Evolutionary conservation across 2,888 invertebrate genomes (phyloP), one percentile per base, ranked within the genome.

Genomic region (Leptopterna dolabrata): DNA sequence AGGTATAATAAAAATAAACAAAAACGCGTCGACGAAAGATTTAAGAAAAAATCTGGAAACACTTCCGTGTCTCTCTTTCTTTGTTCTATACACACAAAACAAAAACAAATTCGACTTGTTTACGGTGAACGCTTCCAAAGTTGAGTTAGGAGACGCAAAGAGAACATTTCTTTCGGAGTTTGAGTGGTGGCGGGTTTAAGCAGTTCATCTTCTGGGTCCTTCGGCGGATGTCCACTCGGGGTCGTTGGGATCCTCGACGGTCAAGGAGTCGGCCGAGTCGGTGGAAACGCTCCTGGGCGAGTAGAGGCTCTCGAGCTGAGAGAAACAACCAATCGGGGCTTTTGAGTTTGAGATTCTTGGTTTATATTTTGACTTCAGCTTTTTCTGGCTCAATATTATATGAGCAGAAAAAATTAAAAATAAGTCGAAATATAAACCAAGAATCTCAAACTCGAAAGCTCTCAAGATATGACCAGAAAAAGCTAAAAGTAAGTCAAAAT

Each of bases 191-290:
- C n/a, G n/a, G n/a, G n/a, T n/a, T n/a, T n/a, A 19, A 27, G 63
- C 11, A 11, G 41, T 83, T 83, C 83, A 83, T 83, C 83, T 83
- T 55, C 83, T 30, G 47, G 83, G 83, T 9, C 63, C 63, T 70
- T 83, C 83, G 13, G 83, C 24, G 7, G 81, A 87, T 55, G 94
- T 94, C 97, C 97, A 97, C 91, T 97, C 97, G 7, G 95, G 95
- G 93, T 97, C 97, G 91, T 96, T 96, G 36, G 96, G 96, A 92
- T 97, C 97, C 91, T 87, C 87, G 88, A 94, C 94, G 83, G 93
- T 47, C 51, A 83, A 82, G 6, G 89, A 88, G 47, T 89, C 93
- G 83, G 94, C 94, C 30, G 94, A 94, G 90, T 92, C 92, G 29
- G 92, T 92, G 63, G 92, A 92, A 90, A 92, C 92, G 88, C 92